These are phyloP conservation scores for Cathartes aura DNA, from an alignment of 2,113 vertebrate genomes.

Conservation along the genomic window DNA sequence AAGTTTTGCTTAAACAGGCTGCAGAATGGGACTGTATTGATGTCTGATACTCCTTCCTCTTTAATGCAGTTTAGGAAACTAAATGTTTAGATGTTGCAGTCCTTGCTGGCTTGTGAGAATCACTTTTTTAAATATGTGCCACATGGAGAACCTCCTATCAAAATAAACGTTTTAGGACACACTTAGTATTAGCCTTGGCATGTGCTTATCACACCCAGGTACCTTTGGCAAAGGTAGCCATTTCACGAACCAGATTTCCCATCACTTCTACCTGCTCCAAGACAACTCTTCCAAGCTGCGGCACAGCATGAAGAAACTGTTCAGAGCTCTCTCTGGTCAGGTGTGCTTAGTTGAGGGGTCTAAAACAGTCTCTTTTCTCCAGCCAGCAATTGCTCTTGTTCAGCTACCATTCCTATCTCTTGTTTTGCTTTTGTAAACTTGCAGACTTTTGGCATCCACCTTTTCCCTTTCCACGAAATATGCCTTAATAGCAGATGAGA, in stretches of 20 bases:
- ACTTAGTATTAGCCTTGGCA: background rate
- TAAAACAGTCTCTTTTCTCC: background rate
- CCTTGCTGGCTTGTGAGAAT: background rate
- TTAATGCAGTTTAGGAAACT: background rate
- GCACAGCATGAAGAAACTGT: background rate
- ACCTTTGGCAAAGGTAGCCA: background rate
- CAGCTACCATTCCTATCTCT: background rate
- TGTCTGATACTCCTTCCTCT: background rate
- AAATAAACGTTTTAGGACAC: background rate
- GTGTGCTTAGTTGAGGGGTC: background rate
- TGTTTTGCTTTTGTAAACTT: background rate
- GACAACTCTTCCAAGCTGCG: background rate
- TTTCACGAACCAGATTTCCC: background rate
- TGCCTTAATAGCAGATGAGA: background rate
- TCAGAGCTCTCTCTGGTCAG: background rate
- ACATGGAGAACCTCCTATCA: background rate
- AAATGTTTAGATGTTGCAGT: background rate
- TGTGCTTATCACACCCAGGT: background rate
- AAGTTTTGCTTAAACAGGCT: background rate
- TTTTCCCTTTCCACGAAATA: background rate
- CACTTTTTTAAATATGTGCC: background rate
- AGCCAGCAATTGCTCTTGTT: background rate
- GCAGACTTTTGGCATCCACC: background rate
- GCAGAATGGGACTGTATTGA: background rate
- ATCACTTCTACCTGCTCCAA: background rate